phyloP scores from a whole-genome alignment of 2,113 vertebrate species.

The Picathartes gymnocephalus region DNA sequence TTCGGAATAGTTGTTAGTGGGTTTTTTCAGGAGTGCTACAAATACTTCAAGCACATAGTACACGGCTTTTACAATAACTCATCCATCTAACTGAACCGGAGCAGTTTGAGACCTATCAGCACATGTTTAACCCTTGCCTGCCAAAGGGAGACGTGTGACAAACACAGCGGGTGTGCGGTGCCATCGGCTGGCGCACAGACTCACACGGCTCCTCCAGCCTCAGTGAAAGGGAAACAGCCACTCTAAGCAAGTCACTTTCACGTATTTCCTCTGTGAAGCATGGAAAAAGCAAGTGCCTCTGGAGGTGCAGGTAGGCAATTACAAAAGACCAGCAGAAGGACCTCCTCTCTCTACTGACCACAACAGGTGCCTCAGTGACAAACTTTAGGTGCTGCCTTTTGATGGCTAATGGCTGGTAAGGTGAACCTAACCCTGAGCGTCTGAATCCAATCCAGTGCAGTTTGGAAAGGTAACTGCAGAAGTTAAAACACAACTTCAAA shows the following conservation, averaged over 20 bases:
- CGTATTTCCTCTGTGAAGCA: not conserved
- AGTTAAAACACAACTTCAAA: not conserved
- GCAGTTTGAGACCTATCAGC: not conserved
- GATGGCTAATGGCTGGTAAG: not conserved
- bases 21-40: not conserved
- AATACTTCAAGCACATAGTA: not conserved
- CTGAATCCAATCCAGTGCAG: not conserved
- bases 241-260: not conserved
- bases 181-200: rapidly evolving
- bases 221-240: not conserved
- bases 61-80: constrained; percentile 6
- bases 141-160: not conserved
- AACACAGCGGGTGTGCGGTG: rapidly evolving
- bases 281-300: not conserved
- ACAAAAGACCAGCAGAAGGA: not conserved
- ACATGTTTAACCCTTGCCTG: constrained; percentile 8
- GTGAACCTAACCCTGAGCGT: not conserved
- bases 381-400: not conserved
- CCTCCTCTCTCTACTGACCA: not conserved
- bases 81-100: not conserved
- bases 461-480: not conserved
- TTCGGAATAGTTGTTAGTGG: rapidly evolving
- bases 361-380: not conserved
- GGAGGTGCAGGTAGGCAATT: not conserved
- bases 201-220: rapidly evolving